Evolutionary conservation across 2,888 invertebrate species (phyloP), one percentile per base, ranked within the genome.

Genomic region (Erebia epiphron): DNA sequence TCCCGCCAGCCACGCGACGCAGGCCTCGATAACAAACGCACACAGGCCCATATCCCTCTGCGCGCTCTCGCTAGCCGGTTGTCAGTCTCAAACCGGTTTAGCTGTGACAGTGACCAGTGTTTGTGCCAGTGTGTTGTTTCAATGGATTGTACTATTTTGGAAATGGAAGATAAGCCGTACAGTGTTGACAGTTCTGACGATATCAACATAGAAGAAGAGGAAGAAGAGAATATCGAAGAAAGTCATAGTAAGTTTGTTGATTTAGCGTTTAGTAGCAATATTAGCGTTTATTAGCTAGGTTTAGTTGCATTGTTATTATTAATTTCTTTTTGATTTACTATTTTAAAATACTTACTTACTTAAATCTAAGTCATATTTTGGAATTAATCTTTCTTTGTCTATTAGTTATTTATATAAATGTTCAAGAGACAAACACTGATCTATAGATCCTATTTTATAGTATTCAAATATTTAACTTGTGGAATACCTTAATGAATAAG

Each of bases 141-240:
- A 82, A 87, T 88, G 87, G 87, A 89, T 88, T 84, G 83, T 82
- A 80, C 79, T 79, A 83, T 79, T 76, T 83, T 88, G 87, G 86
- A 89, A 83, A 93, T 93, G 93, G 93, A 93, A 88, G 92, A 93
- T 79, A 93, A 92, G 79, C 88, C 91, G 70, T 92, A 89, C 82
- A 92, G 92, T 92, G 91, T 92, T 84, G 93, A 92, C 75, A 92
- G 92, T 88, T 93, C 90, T 50, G 93, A 93, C 80, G 93, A 93
- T 85, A 90, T 93, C 75, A 92, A 93, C 79, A 91, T 93, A 60
- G 93, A 93, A 75, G 92, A 91, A 73, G 91, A 91, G 68, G 92
- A 92, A 78, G 92, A 92, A 69, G 85, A 85, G 50, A 88, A 88
- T 71, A 86, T 88, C 74, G 92, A 90, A 76, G 88, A 88, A 68